These are phyloP conservation scores for Caiman crocodilus DNA, from an alignment of 2,797 vertebrate species.

Conservation along the genomic window DNA sequence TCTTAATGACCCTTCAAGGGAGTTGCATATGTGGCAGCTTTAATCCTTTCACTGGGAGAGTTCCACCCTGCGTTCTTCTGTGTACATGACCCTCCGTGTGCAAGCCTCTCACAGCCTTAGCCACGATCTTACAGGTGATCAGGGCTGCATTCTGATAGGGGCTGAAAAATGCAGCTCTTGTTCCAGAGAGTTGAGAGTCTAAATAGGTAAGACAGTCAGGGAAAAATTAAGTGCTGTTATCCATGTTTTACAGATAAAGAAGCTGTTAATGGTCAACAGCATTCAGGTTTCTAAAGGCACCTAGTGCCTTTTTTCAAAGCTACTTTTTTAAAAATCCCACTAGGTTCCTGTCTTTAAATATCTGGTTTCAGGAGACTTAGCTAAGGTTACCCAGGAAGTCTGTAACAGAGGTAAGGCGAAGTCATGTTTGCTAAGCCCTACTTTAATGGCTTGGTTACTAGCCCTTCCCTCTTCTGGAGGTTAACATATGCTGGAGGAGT, in stretches of 20 bases:
- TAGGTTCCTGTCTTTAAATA: not conserved
- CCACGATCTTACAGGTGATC: fast-evolving
- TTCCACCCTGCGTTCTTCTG: not conserved
- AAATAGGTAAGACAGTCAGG: not conserved
- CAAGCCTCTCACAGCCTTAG: not conserved
- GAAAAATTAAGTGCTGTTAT: not conserved
- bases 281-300: not conserved
- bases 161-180: not conserved
- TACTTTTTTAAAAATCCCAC: not conserved
- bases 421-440: not conserved
- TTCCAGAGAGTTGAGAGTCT: not conserved
- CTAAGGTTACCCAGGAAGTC: not conserved
- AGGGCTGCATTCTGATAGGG: not conserved
- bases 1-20: not conserved
- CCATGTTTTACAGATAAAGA: not conserved
- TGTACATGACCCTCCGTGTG: not conserved
- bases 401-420: not conserved
- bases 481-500: not conserved
- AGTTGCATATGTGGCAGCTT: not conserved
- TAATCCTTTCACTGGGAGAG: not conserved
- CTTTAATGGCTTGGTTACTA: not conserved
- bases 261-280: not conserved
- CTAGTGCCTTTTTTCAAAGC: not conserved
- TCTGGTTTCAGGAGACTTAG: not conserved
- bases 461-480: not conserved